Conservation (phyloP, 35 echinoderm and acorn worm species). For the Ophiothrix spiculata region DNA sequence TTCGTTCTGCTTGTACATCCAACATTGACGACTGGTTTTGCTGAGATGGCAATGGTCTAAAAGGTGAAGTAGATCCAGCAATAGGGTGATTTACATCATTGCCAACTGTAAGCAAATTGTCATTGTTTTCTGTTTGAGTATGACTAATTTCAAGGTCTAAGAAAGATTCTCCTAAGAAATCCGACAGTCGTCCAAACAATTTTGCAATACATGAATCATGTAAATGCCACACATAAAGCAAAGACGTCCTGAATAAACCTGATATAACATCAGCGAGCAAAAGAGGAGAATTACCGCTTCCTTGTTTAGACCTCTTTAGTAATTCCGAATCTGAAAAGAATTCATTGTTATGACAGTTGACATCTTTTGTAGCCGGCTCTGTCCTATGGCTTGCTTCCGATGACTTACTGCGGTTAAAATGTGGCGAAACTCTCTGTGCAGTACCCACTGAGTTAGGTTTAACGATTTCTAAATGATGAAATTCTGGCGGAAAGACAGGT, state of each 20-base stretch:
- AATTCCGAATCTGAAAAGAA: constrained; percentile 56
- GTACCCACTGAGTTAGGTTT: neutral
- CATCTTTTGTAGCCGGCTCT: neutral
- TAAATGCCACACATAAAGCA: constrained; percentile 65
- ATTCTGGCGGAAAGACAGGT: constrained; percentile 32
- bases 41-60: constrained; percentile 3
- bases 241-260: constrained; percentile 39
- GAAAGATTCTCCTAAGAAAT: constrained; percentile 72
- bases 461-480: constrained; percentile 58
- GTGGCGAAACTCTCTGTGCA: neutral
- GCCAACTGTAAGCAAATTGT: neutral
- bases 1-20: neutral
- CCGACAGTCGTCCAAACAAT: constrained; percentile 66
- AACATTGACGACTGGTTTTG: neutral
- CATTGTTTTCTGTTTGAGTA: neutral
- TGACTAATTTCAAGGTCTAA: constrained; percentile 63
- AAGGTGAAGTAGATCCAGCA: neutral
- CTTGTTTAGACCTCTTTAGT: neutral
- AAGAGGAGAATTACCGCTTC: neutral
- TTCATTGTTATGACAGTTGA: constrained; percentile 47
- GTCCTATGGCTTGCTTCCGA: neutral
- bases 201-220: constrained; percentile 81
- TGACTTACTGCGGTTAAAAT: constrained; percentile 1
- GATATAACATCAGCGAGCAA: constrained; percentile 46
- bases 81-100: neutral